These are phyloP conservation scores for Centropyge bicolor DNA, from an alignment of 2,797 vertebrate species.

Conservation along the genomic window DNA sequence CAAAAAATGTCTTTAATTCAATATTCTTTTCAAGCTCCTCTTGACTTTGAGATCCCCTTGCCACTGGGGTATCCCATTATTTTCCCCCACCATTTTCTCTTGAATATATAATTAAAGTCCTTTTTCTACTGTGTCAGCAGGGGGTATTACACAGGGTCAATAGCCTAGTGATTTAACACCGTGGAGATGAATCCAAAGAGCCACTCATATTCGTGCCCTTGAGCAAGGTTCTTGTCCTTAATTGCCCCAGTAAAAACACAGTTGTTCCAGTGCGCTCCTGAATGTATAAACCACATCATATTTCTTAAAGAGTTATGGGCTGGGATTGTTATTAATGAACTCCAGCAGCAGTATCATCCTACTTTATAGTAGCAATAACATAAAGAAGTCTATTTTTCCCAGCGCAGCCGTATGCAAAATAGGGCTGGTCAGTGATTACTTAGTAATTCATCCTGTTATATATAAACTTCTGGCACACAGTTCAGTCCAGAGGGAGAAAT, in stretches of 20 bases:
- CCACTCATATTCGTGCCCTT: constrained; percentile 75
- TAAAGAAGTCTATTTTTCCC: constrained; percentile 63
- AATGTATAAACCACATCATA: constrained; percentile 65
- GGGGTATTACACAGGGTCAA: constrained; percentile 66
- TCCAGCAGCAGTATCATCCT: constrained; percentile 61
- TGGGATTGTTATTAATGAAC: constrained; percentile 69
- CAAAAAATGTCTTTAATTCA: constrained; percentile 50
- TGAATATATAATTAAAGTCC: constrained; percentile 79
- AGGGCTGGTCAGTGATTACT: constrained; percentile 73
- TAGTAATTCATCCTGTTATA: constrained; percentile 77
- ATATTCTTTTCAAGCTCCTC: constrained; percentile 63
- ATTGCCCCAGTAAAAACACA: constrained; percentile 77
- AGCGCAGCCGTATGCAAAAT: constrained; percentile 68
- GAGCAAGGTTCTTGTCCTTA: constrained; percentile 79
- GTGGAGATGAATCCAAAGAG: constrained; percentile 71
- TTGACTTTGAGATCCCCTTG: constrained; percentile 81
- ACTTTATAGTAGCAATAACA: constrained; percentile 68
- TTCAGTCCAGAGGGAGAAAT: constrained; percentile 65
- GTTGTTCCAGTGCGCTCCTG: constrained; percentile 63
- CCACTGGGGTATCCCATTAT: constrained; percentile 72
- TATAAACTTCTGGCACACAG: constrained; percentile 70
- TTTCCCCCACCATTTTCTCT: constrained; percentile 58
- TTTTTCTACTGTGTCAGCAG: constrained; percentile 77
- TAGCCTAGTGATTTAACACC: constrained; percentile 75
- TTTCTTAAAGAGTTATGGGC: constrained; percentile 65